A percentile compares a stretch with the other conserved stretches of the same genome.
Conservation (phyloP, 2,113 vertebrate genomes). For the Oncorhynchus nerka region DNA sequence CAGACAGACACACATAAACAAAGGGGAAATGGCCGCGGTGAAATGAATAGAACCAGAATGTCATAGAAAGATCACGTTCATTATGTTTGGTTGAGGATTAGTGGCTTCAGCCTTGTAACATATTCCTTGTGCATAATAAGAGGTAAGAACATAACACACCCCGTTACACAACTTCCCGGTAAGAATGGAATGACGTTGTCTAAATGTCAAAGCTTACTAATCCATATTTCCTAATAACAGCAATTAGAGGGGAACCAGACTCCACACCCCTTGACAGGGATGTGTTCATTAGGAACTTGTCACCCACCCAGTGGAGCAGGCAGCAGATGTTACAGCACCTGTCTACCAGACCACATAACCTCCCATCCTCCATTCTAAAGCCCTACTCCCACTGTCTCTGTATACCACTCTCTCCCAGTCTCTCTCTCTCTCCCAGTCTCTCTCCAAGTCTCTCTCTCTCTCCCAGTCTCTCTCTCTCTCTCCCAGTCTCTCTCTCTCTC, state of each 20-base stretch:
- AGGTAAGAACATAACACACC: neutral
- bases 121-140: neutral
- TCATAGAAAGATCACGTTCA: neutral
- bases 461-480: too few species aligned
- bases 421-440: too few species aligned
- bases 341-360: conserved; percentile 70
- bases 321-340: conserved; percentile 80
- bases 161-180: neutral
- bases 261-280: conserved; percentile 49
- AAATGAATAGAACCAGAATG: neutral
- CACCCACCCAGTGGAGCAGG: conserved; percentile 59
- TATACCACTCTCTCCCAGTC: neutral
- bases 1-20: neutral
- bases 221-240: conserved; percentile 48
- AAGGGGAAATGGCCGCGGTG: neutral
- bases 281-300: conserved; percentile 71
- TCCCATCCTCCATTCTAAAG: conserved; percentile 38
- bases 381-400: neutral
- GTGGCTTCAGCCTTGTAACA: neutral
- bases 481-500: too few species aligned
- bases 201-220: conserved; percentile 43
- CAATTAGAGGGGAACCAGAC: conserved; percentile 54
- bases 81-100: neutral
- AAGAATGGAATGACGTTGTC: conserved; percentile 26
- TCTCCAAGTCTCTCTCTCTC: too few species aligned